Evolutionary conservation across 2,888 invertebrate species (phyloP).

Genomic region (Pandemis corylana): DNA sequence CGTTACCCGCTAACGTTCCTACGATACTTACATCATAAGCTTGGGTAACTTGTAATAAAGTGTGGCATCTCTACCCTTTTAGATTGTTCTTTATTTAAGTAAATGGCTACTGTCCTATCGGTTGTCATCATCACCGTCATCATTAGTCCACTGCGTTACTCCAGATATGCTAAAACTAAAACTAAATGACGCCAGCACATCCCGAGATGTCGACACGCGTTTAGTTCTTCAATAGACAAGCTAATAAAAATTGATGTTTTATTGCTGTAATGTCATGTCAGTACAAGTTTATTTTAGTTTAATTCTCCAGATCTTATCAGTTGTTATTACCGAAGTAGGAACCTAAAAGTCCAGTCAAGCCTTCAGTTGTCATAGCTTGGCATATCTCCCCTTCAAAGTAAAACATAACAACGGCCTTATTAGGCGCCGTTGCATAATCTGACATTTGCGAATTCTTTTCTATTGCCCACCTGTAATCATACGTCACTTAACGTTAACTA

Average conservation of each 20-base stretch:
- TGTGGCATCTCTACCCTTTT: too few species aligned
- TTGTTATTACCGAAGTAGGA: not conserved
- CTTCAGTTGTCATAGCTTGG: not conserved
- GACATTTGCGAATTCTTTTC: constrained; percentile 38
- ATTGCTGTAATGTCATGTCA: not conserved
- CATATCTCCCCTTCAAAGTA: constrained; percentile 27
- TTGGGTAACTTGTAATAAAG: not conserved
- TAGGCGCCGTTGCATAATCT: constrained; percentile 30
- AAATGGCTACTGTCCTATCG: too few species aligned
- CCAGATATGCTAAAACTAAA: not conserved
- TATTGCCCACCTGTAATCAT: constrained; percentile 39
- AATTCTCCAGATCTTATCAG: not conserved
- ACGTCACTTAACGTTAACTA: constrained; percentile 36
- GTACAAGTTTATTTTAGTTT: not conserved
- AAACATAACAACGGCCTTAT: constrained; percentile 28
- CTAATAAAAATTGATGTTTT: not conserved
- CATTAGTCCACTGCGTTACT: too few species aligned
- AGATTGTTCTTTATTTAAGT: too few species aligned
- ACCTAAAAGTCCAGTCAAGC: constrained; percentile 2
- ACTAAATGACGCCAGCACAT: not conserved
- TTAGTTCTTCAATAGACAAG: not conserved
- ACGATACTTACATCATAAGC: constrained; percentile 53
- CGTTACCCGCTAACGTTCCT: constrained; percentile 67
- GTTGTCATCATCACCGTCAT: too few species aligned
- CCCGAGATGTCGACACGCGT: not conserved